Base-by-base conservation (phyloP, 2,888 invertebrate species). In the Spialia ferax region DNA sequence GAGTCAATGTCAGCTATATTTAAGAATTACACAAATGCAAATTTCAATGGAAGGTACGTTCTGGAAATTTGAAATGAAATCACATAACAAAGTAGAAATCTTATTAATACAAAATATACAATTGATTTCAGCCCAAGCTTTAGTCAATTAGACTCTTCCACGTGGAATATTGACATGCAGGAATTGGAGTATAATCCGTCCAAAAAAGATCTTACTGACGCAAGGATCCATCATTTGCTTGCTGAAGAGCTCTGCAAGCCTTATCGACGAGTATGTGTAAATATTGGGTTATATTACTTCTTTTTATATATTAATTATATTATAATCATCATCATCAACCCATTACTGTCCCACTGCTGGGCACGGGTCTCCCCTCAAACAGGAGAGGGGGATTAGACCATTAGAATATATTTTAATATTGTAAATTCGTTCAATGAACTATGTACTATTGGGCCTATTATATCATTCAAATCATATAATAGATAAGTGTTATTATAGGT, bases 151-250 rank as follows among this genome's bases (percentile, higher is more conserved):
- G 97, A 98, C 85, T 95, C 96, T 0, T 97, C 97, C 72, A 96
- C 96, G 0, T 97, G 98, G 96, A 98, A 98, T 86, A 96, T 99
- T 79, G 99, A 99, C 83, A 97, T 98, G 95, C 98, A 98, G 85
- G 98, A 98, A 82, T 89, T 98, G 81, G 98, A 98, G 83, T 98
- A 98, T 84, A 97, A 97, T 94, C 98, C 98, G 62, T 97, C 97
- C 67, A 97, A 97, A 84, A 98, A 98, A 87, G 98, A 98, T 91
- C 92, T 98, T 69, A 98, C 98, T 0, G 98, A 99, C 86, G 98
- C 98, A n/a, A 97, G 96, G 87, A 98, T 98, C 75, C 99, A 99
- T 88, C 98, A 99, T 88, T 94, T 99, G 54, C 94, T 99, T 50
- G 97, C 97, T 3, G 98, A 98, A 87, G 98, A 98, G 87, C 91